Evolutionary conservation across 92 coral and sea anemone genomes (phyloP), one percentile per base, ranked within the genome.

Genomic region (Bergia puertoricense): DNA sequence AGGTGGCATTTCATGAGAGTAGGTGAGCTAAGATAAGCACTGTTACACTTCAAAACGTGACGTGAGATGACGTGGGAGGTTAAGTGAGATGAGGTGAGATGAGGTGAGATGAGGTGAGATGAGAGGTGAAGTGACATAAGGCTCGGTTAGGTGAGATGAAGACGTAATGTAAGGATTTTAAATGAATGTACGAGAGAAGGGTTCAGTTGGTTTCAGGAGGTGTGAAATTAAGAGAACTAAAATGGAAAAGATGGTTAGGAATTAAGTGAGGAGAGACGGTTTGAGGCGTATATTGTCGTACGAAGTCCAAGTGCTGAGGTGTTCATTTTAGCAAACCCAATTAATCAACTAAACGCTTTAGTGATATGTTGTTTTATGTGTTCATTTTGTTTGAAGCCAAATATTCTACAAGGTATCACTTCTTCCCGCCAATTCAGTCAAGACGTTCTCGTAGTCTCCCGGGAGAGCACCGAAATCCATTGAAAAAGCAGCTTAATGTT

Each of bases 391-490:
- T 68, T 68, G 56, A n/a, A 84, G 87, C 30, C 36, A 71, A 23
- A 30, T 74, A 23, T 8, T 23, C 59, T 69, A 22, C 79, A 4
- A 84, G 62, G 6, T 48, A 71, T 48, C 51, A 10, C 45, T 38
- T 14, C 45, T 84, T 71, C 36, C 45, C 79, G 39, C 66, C 87
- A 30, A 38, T 22, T 15, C 62, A 45, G 14, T 23, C 87, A 45
- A 40, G 87, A 84, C 23, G 45, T 69, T 84, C 87, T 71, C 87
- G 79, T 15, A 84, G 87, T 76, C 68, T 84, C 40, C 79, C 87
- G 15, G 87, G 87, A 71, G 87, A 84, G 45, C 79, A 71, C 37
- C 66, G 36, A 11, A 11, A 46, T 36, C 67, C 40, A 6, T 37
- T 72, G 9, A 16, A 69, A 48, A 71, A 74, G 40, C 79, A 71